These are phyloP conservation scores for Arrhopalites spinosus DNA, from an alignment of 2,888 invertebrate genomes.

Conservation along the genomic window DNA sequence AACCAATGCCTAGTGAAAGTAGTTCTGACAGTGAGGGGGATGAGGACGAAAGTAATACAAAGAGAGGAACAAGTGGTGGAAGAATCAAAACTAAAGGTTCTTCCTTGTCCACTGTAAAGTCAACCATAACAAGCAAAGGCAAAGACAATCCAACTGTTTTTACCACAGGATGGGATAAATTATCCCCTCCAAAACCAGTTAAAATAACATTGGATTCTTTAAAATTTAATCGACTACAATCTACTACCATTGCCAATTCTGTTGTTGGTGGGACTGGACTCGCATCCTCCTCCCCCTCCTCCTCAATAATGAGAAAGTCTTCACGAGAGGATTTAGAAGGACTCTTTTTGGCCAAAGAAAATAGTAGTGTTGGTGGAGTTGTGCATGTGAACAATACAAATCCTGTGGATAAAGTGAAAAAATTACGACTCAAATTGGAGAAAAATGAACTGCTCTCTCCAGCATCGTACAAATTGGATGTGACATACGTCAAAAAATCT, in stretches of 20 bases:
- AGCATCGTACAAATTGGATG: slow-evolving; percentile 76
- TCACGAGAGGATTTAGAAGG: slow-evolving; percentile 22
- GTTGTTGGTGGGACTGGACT: neutral
- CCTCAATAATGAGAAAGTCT: neutral
- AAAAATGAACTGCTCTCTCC: slow-evolving; percentile 69
- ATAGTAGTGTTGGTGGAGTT: slow-evolving; percentile 5
- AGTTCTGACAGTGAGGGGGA: slow-evolving; percentile 66
- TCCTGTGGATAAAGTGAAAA: slow-evolving; percentile 69
- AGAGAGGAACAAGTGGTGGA: neutral
- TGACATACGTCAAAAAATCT: slow-evolving; percentile 70
- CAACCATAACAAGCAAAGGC: slow-evolving; percentile 22
- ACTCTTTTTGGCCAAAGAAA: slow-evolving; percentile 33
- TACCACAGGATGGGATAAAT: slow-evolving; percentile 31
- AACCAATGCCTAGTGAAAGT: slow-evolving; percentile 72
- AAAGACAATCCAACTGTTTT: slow-evolving; percentile 34
- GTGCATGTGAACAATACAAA: slow-evolving; percentile 27
- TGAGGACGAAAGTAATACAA: slow-evolving; percentile 20
- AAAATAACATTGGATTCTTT: slow-evolving; percentile 28
- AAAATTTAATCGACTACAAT: slow-evolving; percentile 29
- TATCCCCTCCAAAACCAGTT: slow-evolving; percentile 28
- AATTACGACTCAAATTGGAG: slow-evolving; percentile 79
- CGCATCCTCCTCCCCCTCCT: too few species aligned
- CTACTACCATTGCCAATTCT: neutral
- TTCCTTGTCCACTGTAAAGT: neutral
- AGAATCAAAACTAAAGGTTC: slow-evolving; percentile 23